A percentile compares a stretch with the other conserved stretches of the same genome.
These are phyloP conservation scores for Gambusia yucatana DNA, from an alignment of 2,797 vertebrate genomes.

Conservation along the genomic window DNA sequence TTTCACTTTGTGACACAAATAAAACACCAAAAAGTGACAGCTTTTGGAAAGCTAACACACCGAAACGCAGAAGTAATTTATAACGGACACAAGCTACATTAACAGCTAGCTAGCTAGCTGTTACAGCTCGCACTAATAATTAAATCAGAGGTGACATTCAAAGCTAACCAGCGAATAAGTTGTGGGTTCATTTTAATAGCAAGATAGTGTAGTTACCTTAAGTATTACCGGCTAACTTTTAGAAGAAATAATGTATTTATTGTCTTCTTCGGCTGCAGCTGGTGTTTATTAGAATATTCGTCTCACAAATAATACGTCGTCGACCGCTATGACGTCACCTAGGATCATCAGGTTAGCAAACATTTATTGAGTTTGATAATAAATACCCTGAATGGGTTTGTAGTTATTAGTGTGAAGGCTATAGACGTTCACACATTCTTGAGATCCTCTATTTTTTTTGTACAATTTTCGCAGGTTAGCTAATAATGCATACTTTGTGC, in stretches of 20 bases:
- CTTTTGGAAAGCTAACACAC: background rate
- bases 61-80: background rate
- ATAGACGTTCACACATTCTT: no score
- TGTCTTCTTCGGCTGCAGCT: constrained; percentile 3
- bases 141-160: background rate
- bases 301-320: constrained; percentile 71
- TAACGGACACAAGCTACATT: background rate
- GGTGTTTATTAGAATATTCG: constrained; percentile 30
- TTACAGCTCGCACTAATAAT: background rate
- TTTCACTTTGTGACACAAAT: background rate
- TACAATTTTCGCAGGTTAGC: no score
- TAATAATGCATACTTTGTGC: no score
- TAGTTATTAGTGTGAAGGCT: background rate
- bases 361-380: background rate
- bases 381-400: background rate
- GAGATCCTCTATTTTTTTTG: no score
- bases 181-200: fast-evolving
- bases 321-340: background rate
- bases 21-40: background rate
- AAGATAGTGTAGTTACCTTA: constrained; percentile 37
- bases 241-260: constrained; percentile 9
- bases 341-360: background rate
- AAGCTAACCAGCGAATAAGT: background rate
- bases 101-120: constrained; percentile 14
- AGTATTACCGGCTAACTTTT: constrained; percentile 1